These are phyloP conservation scores for Polydrusus pterygomalis DNA, from an alignment of 2,888 invertebrate species.

Conservation along the genomic window DNA sequence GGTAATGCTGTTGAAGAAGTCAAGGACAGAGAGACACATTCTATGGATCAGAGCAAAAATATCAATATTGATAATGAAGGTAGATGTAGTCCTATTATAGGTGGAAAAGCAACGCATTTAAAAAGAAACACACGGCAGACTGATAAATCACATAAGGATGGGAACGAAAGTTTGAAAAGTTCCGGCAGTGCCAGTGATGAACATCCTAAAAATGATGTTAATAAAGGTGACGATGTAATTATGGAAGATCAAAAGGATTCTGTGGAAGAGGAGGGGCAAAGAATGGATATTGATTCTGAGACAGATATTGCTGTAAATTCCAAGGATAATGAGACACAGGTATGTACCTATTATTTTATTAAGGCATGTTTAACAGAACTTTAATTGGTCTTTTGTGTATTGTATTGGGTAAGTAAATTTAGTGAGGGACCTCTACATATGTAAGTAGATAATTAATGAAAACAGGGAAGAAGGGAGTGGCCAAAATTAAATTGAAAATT, in stretches of 20 bases:
- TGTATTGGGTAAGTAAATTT: too few relatives aligned
- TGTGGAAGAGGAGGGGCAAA: background rate
- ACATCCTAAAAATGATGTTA: conserved; percentile 11
- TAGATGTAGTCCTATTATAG: conserved; percentile 18
- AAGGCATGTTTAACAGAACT: too few relatives aligned
- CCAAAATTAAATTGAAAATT: too few relatives aligned
- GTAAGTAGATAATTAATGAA: too few relatives aligned
- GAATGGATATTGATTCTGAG: background rate
- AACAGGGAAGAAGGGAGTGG: too few relatives aligned
- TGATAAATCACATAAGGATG: background rate
- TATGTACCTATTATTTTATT: background rate
- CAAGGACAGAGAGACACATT: conserved; percentile 26
- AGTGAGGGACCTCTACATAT: too few relatives aligned
- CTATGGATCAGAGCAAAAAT: background rate
- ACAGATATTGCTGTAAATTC: background rate
- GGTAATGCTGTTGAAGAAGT: conserved; percentile 15
- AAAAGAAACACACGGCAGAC: conserved; percentile 1
- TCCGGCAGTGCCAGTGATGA: conserved; percentile 9
- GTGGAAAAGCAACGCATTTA: conserved; percentile 18
- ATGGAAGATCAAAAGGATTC: background rate
- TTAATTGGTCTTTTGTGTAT: too few relatives aligned
- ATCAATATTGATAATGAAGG: background rate
- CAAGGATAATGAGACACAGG: background rate
- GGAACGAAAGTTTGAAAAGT: conserved; percentile 9
- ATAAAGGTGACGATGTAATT: background rate